These are phyloP conservation scores for Takifugu flavidus DNA, from an alignment of 2,113 vertebrate species.

Conservation along the genomic window DNA sequence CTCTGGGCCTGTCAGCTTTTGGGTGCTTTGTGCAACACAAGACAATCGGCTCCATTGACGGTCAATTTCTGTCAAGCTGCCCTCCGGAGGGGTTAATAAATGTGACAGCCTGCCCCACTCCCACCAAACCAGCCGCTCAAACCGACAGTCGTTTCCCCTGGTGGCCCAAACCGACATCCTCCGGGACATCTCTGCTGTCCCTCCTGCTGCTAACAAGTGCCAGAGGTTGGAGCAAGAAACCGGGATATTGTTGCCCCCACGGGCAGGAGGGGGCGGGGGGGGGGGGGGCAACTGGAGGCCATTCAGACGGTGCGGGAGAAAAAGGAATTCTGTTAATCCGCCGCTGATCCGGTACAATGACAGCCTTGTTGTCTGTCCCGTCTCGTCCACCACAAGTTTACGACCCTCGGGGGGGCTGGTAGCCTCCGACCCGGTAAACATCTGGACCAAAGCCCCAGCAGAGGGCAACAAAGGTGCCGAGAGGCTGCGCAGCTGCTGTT, in stretches of 20 bases:
- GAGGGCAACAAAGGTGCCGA: neutral
- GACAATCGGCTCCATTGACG: neutral
- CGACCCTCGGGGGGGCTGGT: slow-evolving; percentile 22
- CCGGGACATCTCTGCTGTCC: too few relatives aligned
- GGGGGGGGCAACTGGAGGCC: slow-evolving; percentile 51
- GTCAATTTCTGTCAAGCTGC: neutral
- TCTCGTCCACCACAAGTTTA: slow-evolving; percentile 68
- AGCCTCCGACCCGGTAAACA: too few relatives aligned
- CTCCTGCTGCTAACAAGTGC: slow-evolving; percentile 21
- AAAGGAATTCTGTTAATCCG: slow-evolving; percentile 79
- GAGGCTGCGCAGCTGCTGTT: neutral
- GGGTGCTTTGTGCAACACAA: too few relatives aligned
- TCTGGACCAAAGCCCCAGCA: too few relatives aligned
- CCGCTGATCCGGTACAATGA: slow-evolving; percentile 78
- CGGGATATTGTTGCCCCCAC: slow-evolving; percentile 34
- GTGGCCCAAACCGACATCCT: too few relatives aligned
- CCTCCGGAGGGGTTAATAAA: too few relatives aligned
- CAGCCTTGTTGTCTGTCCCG: slow-evolving; percentile 79
- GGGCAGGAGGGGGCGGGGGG: slow-evolving; percentile 23
- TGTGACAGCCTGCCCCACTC: too few relatives aligned
- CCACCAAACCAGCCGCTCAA: too few relatives aligned
- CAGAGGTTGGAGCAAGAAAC: slow-evolving; percentile 17
- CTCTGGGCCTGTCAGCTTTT: neutral
- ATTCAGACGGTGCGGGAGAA: slow-evolving; percentile 69
- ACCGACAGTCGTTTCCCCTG: too few relatives aligned